Evolutionary conservation across 2,888 invertebrate species (phyloP).

Genomic region (Drosophila nigritarsus): DNA sequence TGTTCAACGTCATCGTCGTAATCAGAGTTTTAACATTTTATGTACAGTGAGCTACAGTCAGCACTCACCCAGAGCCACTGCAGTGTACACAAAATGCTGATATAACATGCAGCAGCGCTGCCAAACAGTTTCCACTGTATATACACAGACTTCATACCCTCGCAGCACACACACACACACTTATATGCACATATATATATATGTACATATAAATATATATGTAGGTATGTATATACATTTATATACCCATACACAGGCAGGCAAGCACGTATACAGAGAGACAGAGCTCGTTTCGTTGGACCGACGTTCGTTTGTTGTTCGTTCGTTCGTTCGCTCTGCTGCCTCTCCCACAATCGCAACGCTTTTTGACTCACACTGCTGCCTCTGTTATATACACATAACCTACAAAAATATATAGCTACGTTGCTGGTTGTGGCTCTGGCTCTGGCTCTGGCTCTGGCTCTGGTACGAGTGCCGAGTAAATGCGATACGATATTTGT

Average conservation of each 20-base stretch:
- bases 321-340: conserved; percentile 54
- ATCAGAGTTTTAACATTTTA: conserved; percentile 79
- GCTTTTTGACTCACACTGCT: conserved; percentile 73
- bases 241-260: conserved; percentile 34
- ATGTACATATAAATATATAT: no score
- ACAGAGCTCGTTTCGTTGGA: conserved; percentile 63
- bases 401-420: conserved; percentile 83
- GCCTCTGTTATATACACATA: conserved; percentile 82
- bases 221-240: conserved; percentile 30
- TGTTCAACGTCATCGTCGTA: conserved; percentile 72
- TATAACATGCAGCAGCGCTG: conserved; percentile 6
- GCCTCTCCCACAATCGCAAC: conserved; percentile 75
- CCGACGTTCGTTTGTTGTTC: conserved; percentile 36
- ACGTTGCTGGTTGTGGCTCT: conserved; percentile 40
- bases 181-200: neutral
- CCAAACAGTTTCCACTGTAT: conserved; percentile 51
- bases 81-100: conserved; percentile 7
- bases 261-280: conserved; percentile 38
- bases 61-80: conserved; percentile 9
- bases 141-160: conserved; percentile 59
- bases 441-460: conserved; percentile 47
- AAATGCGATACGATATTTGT: conserved; percentile 76
- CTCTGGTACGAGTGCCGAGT: conserved; percentile 62
- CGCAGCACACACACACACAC: conserved; percentile 42
- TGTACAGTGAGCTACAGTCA: conserved; percentile 69